phyloP scores from a whole-genome alignment of 2,888 invertebrate species.

The Rhabditophanes sp. region DNA sequence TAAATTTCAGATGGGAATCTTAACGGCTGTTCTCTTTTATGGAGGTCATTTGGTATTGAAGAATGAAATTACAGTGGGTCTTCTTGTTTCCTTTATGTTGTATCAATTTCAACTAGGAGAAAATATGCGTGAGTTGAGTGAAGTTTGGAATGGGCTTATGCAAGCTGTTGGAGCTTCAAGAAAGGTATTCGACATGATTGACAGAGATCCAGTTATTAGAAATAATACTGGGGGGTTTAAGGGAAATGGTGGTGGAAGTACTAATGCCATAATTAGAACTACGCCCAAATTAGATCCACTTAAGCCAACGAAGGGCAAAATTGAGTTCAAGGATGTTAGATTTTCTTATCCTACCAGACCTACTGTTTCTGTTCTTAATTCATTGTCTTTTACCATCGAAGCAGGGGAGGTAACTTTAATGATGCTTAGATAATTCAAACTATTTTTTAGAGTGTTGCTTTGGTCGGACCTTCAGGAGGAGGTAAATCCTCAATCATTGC shows the following conservation, averaged over 20 bases:
- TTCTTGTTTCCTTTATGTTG: constrained; percentile 47
- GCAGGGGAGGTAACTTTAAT: constrained; percentile 48
- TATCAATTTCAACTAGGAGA: constrained; percentile 47
- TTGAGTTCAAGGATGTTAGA: constrained; percentile 58
- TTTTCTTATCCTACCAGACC: constrained; percentile 70
- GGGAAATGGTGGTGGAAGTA: no score
- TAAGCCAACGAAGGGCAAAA: constrained; percentile 51
- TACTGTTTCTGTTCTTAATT: constrained; percentile 59
- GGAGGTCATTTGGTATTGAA: constrained; percentile 47
- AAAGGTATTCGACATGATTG: constrained; percentile 47
- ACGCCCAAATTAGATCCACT: no score
- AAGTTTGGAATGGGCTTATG: constrained; percentile 48
- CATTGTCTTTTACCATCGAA: constrained; percentile 45
- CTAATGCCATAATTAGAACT: not conserved
- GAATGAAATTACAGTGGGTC: constrained; percentile 37
- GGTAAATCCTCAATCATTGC: constrained; percentile 48
- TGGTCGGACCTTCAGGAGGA: constrained; percentile 42
- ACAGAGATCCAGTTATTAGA: constrained; percentile 26
- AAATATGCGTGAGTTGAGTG: constrained; percentile 44
- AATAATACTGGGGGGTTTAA: constrained; percentile 9
- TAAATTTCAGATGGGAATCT: constrained; percentile 40
- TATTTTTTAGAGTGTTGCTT: constrained; percentile 12
- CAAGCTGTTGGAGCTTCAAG: constrained; percentile 47
- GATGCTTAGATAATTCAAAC: constrained; percentile 39
- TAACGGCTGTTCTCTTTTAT: constrained; percentile 45